These are phyloP conservation scores for Entomobrya multifasciata DNA, from an alignment of 2,888 invertebrate genomes.

Conservation along the genomic window DNA sequence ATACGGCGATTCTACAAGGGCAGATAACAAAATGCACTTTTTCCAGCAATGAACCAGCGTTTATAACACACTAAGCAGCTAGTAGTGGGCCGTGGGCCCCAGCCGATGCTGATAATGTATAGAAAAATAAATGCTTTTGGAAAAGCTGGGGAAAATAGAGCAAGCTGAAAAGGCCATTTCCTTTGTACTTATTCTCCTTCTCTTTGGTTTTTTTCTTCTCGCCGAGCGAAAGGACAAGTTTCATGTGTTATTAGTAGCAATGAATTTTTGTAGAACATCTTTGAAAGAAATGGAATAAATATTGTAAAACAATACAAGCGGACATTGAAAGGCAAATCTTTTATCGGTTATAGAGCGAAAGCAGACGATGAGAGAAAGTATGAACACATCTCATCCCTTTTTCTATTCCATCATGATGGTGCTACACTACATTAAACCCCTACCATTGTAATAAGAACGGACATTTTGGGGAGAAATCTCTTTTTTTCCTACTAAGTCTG, in stretches of 20 bases:
- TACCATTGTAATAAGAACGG: conserved; percentile 62
- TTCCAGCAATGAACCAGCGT: conserved; percentile 27
- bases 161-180: conserved; percentile 8
- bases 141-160: conserved; percentile 1
- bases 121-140: neutral
- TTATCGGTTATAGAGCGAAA: conserved; percentile 22
- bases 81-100: neutral
- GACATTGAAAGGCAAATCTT: conserved; percentile 2
- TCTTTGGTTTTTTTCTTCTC: conserved; percentile 3
- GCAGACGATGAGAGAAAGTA: conserved; percentile 17
- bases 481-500: conserved; percentile 37
- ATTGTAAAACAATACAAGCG: conserved; percentile 36
- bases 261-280: conserved; percentile 46
- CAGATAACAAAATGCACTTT: conserved; percentile 66
- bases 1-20: conserved; percentile 60
- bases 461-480: conserved; percentile 60
- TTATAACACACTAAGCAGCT: conserved; percentile 13
- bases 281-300: neutral
- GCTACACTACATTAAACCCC: conserved; percentile 67
- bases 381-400: conserved; percentile 57
- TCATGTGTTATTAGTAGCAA: conserved; percentile 48
- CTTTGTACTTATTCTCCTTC: conserved; percentile 1
- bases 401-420: conserved; percentile 63
- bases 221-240: conserved; percentile 32
- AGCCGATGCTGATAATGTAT: no score